A percentile compares a stretch with the other conserved stretches of the same genome.
These are phyloP conservation scores for Agriopis aurantiaria DNA, from an alignment of 2,888 invertebrate species.

Conservation along the genomic window DNA sequence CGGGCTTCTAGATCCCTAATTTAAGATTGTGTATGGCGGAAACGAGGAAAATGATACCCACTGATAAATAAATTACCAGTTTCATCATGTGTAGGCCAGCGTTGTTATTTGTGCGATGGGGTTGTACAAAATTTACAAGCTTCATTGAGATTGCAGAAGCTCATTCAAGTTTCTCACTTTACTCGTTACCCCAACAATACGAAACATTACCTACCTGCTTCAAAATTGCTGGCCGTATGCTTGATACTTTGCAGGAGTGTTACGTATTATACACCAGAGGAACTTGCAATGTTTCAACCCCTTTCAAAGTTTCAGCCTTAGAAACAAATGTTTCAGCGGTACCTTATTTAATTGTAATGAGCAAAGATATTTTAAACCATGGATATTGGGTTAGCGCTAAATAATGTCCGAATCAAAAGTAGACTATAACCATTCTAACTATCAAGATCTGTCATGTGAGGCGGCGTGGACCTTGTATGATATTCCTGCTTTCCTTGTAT, in stretches of 20 bases:
- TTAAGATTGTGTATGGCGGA: conserved; percentile 44
- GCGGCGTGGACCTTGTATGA: too few species aligned
- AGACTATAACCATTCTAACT: too few species aligned
- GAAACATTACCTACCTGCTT: neutral
- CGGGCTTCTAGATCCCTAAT: conserved; percentile 42
- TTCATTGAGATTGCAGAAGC: conserved; percentile 32
- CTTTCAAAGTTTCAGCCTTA: neutral
- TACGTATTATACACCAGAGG: neutral
- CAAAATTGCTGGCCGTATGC: neutral
- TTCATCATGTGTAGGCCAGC: conserved; percentile 25
- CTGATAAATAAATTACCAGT: conserved; percentile 36
- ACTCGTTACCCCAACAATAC: conserved; percentile 24
- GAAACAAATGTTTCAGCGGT: too few species aligned
- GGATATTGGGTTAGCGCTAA: too few species aligned
- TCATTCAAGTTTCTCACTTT: conserved; percentile 34
- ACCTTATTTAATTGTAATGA: too few species aligned
- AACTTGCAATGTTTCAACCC: neutral
- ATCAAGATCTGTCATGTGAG: too few species aligned
- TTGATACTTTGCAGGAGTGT: neutral
- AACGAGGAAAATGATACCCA: conserved; percentile 42
- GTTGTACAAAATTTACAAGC: conserved; percentile 21
- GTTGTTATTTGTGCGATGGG: conserved; percentile 13
- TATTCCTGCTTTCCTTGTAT: too few species aligned
- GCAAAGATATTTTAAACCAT: too few species aligned
- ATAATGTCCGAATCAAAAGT: too few species aligned